Conservation (phyloP, 2,113 vertebrate genomes). For the Paramisgurnus dabryanus region DNA sequence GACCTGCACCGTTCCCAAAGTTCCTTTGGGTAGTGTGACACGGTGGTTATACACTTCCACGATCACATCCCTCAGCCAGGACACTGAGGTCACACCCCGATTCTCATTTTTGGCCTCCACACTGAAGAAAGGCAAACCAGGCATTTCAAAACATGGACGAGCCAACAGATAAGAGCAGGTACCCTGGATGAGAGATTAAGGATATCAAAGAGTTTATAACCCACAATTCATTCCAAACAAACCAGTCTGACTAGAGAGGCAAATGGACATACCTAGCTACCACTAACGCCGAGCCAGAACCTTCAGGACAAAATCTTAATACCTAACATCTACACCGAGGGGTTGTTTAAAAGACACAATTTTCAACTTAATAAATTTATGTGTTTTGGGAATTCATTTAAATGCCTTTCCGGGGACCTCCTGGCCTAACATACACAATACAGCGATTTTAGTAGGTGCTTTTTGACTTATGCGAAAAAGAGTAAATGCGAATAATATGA, state of each 20-base stretch:
- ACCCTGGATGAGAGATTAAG: slow-evolving; percentile 64
- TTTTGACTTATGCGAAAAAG: no score
- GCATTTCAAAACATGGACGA: slow-evolving; percentile 87
- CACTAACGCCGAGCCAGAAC: no score
- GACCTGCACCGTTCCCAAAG: slow-evolving; percentile 89
- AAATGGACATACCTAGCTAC: no score
- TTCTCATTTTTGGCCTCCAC: slow-evolving; percentile 98
- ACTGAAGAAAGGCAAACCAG: slow-evolving; percentile 90
- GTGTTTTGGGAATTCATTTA: no score
- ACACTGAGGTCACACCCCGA: slow-evolving; percentile 85
- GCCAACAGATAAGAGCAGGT: slow-evolving; percentile 96
- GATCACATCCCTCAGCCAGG: slow-evolving; percentile 92
- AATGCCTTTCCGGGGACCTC: no score
- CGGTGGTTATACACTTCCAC: slow-evolving; percentile 93
- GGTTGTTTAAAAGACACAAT: no score
- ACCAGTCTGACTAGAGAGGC: not conserved
- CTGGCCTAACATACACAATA: no score
- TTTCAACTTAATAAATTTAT: no score
- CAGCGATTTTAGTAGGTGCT: no score
- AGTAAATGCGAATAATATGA: no score
- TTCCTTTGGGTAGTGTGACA: slow-evolving; percentile 86
- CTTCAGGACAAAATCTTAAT: no score
- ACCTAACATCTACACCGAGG: no score
- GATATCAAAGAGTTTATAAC: not conserved
- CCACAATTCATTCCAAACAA: not conserved